Base-by-base conservation (phyloP, 2,797 vertebrate species). In the Epinephelus awoara region DNA sequence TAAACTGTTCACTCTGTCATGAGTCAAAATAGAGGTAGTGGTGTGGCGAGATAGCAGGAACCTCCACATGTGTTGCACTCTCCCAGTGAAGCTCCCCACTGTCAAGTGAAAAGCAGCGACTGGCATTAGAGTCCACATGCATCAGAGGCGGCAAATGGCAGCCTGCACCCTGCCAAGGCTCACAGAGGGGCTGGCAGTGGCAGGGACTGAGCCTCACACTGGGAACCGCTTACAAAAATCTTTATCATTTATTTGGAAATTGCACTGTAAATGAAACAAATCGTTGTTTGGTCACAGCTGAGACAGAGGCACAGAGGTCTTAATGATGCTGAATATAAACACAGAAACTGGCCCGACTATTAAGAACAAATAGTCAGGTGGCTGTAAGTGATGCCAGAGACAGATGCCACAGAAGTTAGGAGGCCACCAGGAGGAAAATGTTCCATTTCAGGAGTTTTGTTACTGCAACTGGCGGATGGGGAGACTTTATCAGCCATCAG, bases 1-100 rank as follows among this genome's bases (percentile, higher is more conserved):
- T 47, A 79, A 82, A 58, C 19, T 38, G 47, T 71, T 72, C 64
- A 56, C 57, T 66, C 47, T 62, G 58, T 67, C 59, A 69, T 42
- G 49, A 51, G 66, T 87, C 49, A 80, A 74, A 80, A 85, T 69
- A 71, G 66, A 85, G 54, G 58, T 69, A 86, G 71, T 57, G 54
- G 27, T 75, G 57, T 63, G 42, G 38, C 38, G 40, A 49, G 67
- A 74, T 65, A 64, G 79, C 56, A 70, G 56, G 55, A 61, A 50
- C 59, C 25, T 75, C 52, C 38, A 67, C 46, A 65, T 81, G 46
- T 69, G 76, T 46, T 34, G 29, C 55, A 19, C 68, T 54, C 25
- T 68, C 64, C 19, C 40, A 56, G 44, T 67, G 17, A 80, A 80
- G 57, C 66, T 56, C 73, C 80, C 61, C 47, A 47, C 72, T 77